phyloP scores from a whole-genome alignment of 1,140 invertebrate genomes.

The Asbolus verrucosus region DNA sequence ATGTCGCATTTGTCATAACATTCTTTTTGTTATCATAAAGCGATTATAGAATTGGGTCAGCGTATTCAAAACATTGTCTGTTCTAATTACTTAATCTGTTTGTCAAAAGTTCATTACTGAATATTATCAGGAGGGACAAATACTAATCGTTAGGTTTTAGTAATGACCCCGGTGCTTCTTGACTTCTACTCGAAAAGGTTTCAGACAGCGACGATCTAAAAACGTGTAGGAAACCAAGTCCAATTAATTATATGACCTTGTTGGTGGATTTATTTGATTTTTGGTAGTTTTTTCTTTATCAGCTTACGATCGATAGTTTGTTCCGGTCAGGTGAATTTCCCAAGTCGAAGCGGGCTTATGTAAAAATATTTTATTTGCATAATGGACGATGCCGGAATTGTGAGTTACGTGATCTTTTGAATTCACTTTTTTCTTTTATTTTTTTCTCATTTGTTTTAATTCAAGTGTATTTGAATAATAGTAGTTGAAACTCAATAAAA shows the following conservation, averaged over 20 bases:
- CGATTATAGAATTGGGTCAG: not conserved
- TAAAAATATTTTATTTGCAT: constrained; percentile 1
- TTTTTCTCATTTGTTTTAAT: no score
- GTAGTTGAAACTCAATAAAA: no score
- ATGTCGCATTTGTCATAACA: no score
- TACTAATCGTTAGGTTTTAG: constrained; percentile 10
- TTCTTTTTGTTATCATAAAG: no score
- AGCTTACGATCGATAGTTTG: constrained; percentile 8
- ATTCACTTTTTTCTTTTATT: no score
- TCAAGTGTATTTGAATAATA: no score
- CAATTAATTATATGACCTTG: constrained; percentile 33
- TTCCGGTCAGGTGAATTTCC: constrained; percentile 13
- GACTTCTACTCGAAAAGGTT: not conserved
- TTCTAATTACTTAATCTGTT: constrained; percentile 19
- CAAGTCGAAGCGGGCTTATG: not conserved
- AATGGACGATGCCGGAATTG: not conserved
- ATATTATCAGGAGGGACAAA: not conserved
- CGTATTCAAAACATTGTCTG: not conserved
- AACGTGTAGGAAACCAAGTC: constrained; percentile 3
- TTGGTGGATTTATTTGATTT: constrained; percentile 30
- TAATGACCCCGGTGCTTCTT: constrained; percentile 17
- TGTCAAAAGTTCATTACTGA: not conserved
- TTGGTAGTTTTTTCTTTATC: constrained; percentile 9
- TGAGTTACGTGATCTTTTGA: no score
- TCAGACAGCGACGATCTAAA: constrained; percentile 5